phyloP scores from a whole-genome alignment of 1,140 invertebrate genomes.

The Rhagoletis pomonella region DNA sequence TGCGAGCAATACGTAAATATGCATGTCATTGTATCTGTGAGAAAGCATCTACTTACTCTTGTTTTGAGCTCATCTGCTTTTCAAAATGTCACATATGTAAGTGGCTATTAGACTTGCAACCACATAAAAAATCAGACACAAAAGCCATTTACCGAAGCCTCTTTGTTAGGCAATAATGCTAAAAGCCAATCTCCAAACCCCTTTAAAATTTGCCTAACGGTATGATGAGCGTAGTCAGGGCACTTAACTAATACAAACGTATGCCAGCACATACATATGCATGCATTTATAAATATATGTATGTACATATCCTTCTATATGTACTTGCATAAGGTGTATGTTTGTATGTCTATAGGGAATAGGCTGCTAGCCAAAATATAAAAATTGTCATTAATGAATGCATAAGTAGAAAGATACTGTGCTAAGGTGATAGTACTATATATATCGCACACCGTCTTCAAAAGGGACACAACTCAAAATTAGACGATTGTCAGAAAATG shows the following conservation, averaged over 20 bases:
- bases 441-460: too few species aligned
- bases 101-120: background rate
- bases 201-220: background rate
- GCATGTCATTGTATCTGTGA: background rate
- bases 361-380: background rate
- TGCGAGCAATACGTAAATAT: too few species aligned
- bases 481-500: too few species aligned
- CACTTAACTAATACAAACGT: background rate
- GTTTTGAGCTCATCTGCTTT: too few species aligned
- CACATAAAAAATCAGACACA: background rate
- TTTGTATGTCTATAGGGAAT: too few species aligned
- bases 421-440: background rate
- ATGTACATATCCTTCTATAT: background rate
- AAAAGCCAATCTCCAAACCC: background rate
- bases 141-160: background rate
- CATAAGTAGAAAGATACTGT: background rate
- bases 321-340: too few species aligned
- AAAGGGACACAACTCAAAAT: too few species aligned
- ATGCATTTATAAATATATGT: too few species aligned
- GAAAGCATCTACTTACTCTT: too few species aligned
- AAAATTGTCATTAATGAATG: background rate
- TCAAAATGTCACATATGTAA: too few species aligned
- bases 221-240: background rate
- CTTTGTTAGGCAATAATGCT: constrained; percentile 17
- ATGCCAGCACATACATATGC: background rate